phyloP scores from a whole-genome alignment of 2,113 vertebrate species.

The Tragelaphus imberbis region DNA sequence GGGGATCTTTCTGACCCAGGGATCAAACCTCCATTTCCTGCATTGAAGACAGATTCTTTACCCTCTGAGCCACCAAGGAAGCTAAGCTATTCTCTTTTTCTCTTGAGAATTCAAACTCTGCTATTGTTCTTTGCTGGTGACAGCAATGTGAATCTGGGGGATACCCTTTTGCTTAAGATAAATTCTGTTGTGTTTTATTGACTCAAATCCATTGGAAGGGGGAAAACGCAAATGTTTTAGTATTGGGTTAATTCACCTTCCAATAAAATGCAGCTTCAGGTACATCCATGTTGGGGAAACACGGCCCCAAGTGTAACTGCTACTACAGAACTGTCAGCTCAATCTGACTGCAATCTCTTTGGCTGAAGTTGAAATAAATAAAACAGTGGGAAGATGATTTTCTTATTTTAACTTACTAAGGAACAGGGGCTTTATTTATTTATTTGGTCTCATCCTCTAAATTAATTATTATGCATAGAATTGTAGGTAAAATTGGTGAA shows the following conservation, averaged over 20 bases:
- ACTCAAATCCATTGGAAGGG: background rate
- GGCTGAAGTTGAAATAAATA: background rate
- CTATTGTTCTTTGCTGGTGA: background rate
- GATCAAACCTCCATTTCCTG: background rate
- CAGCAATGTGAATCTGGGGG: background rate
- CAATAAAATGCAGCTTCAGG: background rate
- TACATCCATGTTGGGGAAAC: accelerated
- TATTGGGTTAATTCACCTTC: background rate
- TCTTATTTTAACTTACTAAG: background rate
- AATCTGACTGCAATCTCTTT: background rate
- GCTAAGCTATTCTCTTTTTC: background rate
- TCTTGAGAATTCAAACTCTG: background rate
- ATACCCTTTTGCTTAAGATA: background rate
- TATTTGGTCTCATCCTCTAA: background rate
- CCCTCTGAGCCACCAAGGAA: background rate
- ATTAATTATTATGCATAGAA: background rate
- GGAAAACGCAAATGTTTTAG: background rate
- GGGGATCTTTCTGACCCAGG: background rate
- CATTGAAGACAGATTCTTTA: background rate
- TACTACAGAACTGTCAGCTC: no score
- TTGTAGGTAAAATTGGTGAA: background rate
- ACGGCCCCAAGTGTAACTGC: no score
- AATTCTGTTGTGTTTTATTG: background rate
- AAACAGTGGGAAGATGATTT: background rate
- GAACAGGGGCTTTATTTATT: background rate